phyloP scores from a whole-genome alignment of 2,113 vertebrate genomes.

The Dipodomys ordii region DNA sequence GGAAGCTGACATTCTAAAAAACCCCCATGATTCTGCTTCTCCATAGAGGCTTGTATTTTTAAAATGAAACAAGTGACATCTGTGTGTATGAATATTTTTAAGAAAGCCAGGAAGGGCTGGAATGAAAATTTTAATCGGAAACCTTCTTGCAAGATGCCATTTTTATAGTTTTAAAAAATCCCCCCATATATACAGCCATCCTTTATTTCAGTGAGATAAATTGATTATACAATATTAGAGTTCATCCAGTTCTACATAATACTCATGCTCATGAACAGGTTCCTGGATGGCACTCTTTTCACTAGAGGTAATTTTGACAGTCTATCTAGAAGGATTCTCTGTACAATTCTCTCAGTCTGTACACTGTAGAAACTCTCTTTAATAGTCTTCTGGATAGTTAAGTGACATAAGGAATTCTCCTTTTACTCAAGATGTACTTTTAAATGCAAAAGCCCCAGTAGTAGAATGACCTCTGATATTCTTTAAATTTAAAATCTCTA shows the following conservation, averaged over 20 bases:
- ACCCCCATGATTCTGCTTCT: background rate
- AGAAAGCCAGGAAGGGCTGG: background rate
- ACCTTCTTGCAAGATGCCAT: background rate
- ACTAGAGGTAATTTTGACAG: background rate
- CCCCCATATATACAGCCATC: background rate
- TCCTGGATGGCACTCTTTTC: background rate
- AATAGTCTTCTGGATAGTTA: slow-evolving; percentile 5
- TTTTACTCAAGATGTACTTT: background rate
- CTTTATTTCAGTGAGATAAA: background rate
- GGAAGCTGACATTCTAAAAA: background rate
- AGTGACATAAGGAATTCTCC: background rate
- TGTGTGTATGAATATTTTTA: background rate
- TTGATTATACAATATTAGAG: background rate
- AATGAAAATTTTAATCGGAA: slow-evolving; percentile 30
- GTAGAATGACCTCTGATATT: background rate
- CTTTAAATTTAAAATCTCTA: background rate
- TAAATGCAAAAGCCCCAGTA: background rate
- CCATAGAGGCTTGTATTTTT: background rate
- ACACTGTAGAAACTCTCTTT: background rate
- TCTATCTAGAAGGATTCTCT: background rate
- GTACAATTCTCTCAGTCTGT: background rate
- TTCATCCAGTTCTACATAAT: background rate
- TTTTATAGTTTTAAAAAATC: background rate
- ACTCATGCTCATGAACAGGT: background rate
- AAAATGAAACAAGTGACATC: background rate